Conservation (phyloP, 2,888 invertebrate genomes). For the Pedicia rivosa region DNA sequence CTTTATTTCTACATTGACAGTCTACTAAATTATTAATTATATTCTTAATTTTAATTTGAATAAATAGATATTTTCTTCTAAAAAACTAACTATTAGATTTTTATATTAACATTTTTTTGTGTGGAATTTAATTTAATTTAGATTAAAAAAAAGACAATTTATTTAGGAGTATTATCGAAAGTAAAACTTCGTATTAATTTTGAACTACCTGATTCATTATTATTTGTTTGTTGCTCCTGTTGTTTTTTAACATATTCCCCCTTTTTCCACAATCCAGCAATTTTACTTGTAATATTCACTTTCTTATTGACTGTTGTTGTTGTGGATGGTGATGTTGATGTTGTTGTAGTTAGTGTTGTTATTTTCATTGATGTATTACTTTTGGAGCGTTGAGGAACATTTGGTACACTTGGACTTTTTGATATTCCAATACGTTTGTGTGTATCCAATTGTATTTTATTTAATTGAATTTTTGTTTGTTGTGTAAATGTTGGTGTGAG, state of each 20-base stretch:
- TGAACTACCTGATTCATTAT: slow-evolving; percentile 1
- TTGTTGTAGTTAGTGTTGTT: slow-evolving; percentile 17
- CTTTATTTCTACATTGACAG: no score
- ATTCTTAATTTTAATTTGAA: no score
- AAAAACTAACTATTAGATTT: neutral
- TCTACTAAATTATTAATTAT: no score
- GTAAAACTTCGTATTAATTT: slow-evolving; percentile 26
- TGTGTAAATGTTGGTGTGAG: slow-evolving; percentile 29
- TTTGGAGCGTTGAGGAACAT: slow-evolving; percentile 25
- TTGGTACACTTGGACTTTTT: slow-evolving; percentile 15
- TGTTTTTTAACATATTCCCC: slow-evolving; percentile 6
- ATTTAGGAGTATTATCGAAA: slow-evolving; percentile 22
- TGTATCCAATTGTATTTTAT: no score
- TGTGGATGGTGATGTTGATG: slow-evolving; percentile 28
- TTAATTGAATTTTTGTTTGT: no score
- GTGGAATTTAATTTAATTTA: neutral
- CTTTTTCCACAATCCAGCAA: slow-evolving; percentile 27
- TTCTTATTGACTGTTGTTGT: slow-evolving; percentile 18
- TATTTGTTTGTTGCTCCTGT: slow-evolving; percentile 11
- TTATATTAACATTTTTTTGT: neutral
- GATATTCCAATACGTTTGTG: slow-evolving; percentile 12
- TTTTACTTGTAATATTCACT: slow-evolving; percentile 26
- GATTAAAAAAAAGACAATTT: neutral
- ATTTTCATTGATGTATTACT: slow-evolving; percentile 22
- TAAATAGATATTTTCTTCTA: neutral